Evolutionary conservation across 2,888 invertebrate genomes (phyloP).

Genomic region (Stenoptilia bipunctidactyla): DNA sequence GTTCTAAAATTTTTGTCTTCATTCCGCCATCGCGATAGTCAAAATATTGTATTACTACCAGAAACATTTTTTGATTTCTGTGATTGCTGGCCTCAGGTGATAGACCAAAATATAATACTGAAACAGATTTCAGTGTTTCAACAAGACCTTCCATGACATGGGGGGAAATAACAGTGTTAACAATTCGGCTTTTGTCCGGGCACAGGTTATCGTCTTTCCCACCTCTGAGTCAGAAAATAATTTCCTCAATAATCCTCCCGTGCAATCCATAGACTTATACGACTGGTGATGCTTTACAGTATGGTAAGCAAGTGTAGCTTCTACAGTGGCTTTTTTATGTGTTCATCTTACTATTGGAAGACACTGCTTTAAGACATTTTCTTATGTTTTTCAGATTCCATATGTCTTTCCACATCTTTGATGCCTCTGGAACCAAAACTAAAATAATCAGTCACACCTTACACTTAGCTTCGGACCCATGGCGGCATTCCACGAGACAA

Average conservation of each 20-base stretch:
- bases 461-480: slow-evolving; percentile 5
- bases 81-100: slow-evolving; percentile 23
- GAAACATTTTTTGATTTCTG: slow-evolving; percentile 19
- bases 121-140: slow-evolving; percentile 10
- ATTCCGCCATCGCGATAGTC: slow-evolving; percentile 18
- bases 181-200: slow-evolving; percentile 13
- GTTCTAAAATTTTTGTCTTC: slow-evolving; percentile 17
- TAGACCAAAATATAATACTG: slow-evolving; percentile 16
- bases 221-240: slow-evolving; percentile 4
- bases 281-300: slow-evolving; percentile 19
- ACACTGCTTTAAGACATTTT: slow-evolving; percentile 9
- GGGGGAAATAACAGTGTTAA: slow-evolving; percentile 16
- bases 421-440: too few species aligned
- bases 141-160: slow-evolving; percentile 12
- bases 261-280: slow-evolving; percentile 12
- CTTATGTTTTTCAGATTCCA: slow-evolving; percentile 10
- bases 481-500: slow-evolving; percentile 3
- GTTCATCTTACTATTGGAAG: background rate
- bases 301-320: slow-evolving; percentile 16
- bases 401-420: too few species aligned
- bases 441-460: slow-evolving; percentile 4
- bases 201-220: too few species aligned
- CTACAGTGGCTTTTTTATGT: slow-evolving; percentile 7
- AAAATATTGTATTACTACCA: slow-evolving; percentile 21
- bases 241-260: background rate